Base-by-base conservation (phyloP, 2,113 vertebrate genomes). In the Alosa alosa region DNA sequence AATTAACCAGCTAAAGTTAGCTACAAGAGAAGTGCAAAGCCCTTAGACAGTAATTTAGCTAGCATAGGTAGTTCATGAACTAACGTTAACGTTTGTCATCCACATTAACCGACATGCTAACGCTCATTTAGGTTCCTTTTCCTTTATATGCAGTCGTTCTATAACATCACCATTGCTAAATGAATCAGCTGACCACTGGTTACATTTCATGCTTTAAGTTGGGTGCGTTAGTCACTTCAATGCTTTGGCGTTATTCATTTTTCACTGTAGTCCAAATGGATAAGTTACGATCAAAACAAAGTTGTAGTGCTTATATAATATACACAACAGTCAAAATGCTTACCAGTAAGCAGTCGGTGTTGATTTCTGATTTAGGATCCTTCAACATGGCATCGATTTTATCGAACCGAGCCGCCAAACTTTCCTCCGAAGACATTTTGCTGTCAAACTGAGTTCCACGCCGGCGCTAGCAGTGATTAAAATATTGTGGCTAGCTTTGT, bases 271-370 rank as follows among this genome's bases (percentile, higher is more conserved):
- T 36, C 31, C 64, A 72, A 72, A 31, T 72, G 64, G 1, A 25
- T 31, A 72, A 1, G 41, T 44, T 44, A 44, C 2, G 25, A 72
- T 36, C 13, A 72, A 72, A 36, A 72, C 25, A 36, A 11, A 72
- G 8, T 3, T 72, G 64, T 25, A 60, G 3, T 7, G 20, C 18
- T 60, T 7, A 72, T 36, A 72, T 11, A 72, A 72, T 25, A 72
- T 31, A 31, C 25, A 72, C 64, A 72, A 18, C 17, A 64, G 5
- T 64, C 60, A 64, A 31, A 36, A 72, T 31, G 10, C 98, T 98
- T 94, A 99, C 98, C 98, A 99, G 94, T 91, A 99, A 94, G 88
- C 98, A 99, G 94, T 99, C 98, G 88, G 97, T 97, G 94, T 99
- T 99, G 92, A 99, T 94, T 96, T 99, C 98, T 57, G 98, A 99